Conservation (phyloP, 2,888 invertebrate genomes). For the Lycocerus yunnanus region DNA sequence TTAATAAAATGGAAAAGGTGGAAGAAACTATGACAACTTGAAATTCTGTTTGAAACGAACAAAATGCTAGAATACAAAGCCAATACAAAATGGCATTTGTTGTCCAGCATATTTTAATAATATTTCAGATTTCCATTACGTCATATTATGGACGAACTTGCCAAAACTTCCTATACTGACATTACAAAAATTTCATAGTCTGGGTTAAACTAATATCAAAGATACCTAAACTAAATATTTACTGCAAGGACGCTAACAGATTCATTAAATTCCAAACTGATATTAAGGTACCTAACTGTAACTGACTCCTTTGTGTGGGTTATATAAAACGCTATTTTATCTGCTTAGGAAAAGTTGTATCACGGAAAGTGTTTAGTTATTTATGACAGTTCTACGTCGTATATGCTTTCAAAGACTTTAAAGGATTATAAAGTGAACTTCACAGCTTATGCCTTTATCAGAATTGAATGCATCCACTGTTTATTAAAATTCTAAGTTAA, state of each 20-base stretch:
- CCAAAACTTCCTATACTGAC: neutral
- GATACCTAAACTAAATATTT: neutral
- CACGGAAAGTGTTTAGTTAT: neutral
- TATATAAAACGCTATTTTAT: neutral
- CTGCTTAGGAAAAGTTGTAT: neutral
- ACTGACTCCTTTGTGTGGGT: neutral
- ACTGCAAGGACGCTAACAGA: neutral
- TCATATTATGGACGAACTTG: too few relatives aligned
- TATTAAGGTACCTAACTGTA: neutral
- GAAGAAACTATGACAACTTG: neutral
- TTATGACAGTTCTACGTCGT: neutral
- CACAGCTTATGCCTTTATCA: neutral
- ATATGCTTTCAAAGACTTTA: neutral
- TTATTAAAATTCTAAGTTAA: neutral
- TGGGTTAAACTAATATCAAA: neutral
- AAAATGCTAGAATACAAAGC: neutral
- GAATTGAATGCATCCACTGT: neutral
- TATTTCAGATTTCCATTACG: too few relatives aligned
- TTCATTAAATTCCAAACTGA: neutral
- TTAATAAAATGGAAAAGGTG: neutral
- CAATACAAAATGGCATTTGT: too few relatives aligned
- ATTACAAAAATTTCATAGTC: neutral
- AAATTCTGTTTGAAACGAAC: neutral
- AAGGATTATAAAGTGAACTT: neutral
- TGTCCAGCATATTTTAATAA: neutral